These are phyloP conservation scores for Paracentrotus lividus DNA, from an alignment of 53 echinoderm and acorn worm species.

Conservation along the genomic window DNA sequence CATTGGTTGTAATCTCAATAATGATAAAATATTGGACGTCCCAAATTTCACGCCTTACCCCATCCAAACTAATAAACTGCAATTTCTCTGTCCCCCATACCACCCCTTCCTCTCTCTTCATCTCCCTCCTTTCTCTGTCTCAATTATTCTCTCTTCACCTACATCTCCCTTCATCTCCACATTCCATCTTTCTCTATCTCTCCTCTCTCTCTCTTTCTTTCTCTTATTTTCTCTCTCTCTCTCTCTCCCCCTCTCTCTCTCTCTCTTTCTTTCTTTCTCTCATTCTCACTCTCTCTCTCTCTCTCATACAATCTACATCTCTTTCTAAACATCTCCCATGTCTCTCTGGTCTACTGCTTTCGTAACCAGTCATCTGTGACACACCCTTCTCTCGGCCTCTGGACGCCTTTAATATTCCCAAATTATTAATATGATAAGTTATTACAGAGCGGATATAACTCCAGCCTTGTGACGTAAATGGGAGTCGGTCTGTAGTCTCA, in stretches of 20 bases:
- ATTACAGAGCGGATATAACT: constrained; percentile 50
- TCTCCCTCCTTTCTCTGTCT: too few species aligned
- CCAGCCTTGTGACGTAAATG: constrained; percentile 50
- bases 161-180: neutral
- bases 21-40: too few species aligned
- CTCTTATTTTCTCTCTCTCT: neutral
- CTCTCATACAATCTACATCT: neutral
- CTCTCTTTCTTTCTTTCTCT: neutral
- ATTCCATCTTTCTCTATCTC: neutral
- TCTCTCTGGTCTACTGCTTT: constrained; percentile 32
- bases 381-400: constrained; percentile 50
- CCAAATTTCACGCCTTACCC: too few species aligned
- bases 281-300: neutral
- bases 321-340: neutral
- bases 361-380: constrained; percentile 13
- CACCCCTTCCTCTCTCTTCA: too few species aligned
- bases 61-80: too few species aligned
- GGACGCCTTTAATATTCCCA: constrained; percentile 35
- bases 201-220: neutral
- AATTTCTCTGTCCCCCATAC: too few species aligned
- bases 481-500: constrained; percentile 8
- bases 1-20: too few species aligned
- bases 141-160: neutral
- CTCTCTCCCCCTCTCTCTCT: neutral
- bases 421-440: constrained; percentile 66